A percentile compares a stretch with the other conserved stretches of the same genome.
Evolutionary conservation across 2,797 vertebrate genomes (phyloP).

Genomic region (Trichosurus vulpecula): DNA sequence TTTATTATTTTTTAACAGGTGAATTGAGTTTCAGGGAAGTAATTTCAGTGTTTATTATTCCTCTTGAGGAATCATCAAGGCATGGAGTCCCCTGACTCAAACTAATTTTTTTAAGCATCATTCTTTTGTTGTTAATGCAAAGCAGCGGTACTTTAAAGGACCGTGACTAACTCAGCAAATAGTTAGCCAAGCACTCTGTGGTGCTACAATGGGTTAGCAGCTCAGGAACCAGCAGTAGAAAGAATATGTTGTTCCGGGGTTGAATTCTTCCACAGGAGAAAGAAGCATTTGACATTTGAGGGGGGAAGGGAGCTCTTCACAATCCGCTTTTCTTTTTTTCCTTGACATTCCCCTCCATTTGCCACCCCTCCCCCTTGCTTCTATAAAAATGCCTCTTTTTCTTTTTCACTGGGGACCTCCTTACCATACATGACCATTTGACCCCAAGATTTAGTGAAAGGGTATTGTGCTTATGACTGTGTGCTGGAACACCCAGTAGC

Average conservation of each 20-base stretch:
- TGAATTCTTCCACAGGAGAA: neutral
- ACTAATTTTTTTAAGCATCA: conserved; percentile 24
- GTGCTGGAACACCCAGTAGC: neutral
- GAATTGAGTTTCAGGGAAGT: conserved; percentile 42
- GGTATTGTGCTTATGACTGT: neutral
- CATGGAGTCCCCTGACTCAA: conserved; percentile 12
- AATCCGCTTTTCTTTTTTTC: neutral
- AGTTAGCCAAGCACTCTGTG: neutral
- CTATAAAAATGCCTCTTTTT: neutral
- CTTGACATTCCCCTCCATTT: neutral
- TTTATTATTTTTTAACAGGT: conserved; percentile 13
- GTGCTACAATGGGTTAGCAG: neutral
- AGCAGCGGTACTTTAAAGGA: neutral
- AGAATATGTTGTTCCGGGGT: neutral
- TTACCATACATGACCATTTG: neutral
- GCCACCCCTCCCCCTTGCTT: too few relatives aligned
- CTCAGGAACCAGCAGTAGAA: neutral
- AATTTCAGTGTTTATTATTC: conserved; percentile 53
- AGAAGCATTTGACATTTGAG: conserved; percentile 1
- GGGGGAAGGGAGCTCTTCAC: neutral
- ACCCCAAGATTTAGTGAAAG: neutral
- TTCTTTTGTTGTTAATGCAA: neutral
- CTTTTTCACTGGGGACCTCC: neutral
- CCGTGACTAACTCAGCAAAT: neutral
- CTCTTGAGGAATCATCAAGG: conserved; percentile 49